Evolutionary conservation across 2,797 vertebrate species (phyloP).

Genomic region (Enoplosus armatus): DNA sequence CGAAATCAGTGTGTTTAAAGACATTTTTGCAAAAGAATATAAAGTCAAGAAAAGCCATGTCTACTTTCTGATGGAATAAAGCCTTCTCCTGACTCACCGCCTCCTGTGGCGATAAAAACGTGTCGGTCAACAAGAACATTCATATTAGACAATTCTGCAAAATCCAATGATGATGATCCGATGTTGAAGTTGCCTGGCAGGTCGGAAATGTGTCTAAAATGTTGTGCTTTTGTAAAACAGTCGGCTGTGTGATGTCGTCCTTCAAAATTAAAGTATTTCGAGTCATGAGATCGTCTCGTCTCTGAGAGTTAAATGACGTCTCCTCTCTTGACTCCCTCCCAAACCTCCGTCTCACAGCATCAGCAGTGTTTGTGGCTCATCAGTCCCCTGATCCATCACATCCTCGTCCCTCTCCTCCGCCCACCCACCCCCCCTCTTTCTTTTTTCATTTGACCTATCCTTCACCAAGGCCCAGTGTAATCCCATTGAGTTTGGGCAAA

Average conservation of each 20-base stretch:
- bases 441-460: slow-evolving; percentile 71
- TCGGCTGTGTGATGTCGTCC: background rate
- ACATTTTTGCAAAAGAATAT: too few relatives aligned
- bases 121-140: background rate
- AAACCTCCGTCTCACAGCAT: slow-evolving; percentile 23
- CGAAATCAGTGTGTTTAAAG: background rate
- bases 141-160: background rate
- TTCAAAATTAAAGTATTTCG: slow-evolving; percentile 16
- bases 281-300: background rate
- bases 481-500: slow-evolving; percentile 72
- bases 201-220: background rate
- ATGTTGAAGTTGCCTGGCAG: background rate
- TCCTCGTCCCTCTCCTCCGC: slow-evolving; percentile 32
- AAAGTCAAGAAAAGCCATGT: background rate
- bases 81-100: background rate
- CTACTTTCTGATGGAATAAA: background rate
- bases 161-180: background rate
- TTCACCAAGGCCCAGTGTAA: slow-evolving; percentile 73
- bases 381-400: slow-evolving; percentile 64
- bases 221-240: background rate
- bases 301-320: background rate
- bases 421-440: background rate
- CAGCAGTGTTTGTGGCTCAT: slow-evolving; percentile 36
- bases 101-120: background rate
- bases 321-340: background rate